Conservation (phyloP, 64 coral and sea anemone species). For the Actinia equina region DNA sequence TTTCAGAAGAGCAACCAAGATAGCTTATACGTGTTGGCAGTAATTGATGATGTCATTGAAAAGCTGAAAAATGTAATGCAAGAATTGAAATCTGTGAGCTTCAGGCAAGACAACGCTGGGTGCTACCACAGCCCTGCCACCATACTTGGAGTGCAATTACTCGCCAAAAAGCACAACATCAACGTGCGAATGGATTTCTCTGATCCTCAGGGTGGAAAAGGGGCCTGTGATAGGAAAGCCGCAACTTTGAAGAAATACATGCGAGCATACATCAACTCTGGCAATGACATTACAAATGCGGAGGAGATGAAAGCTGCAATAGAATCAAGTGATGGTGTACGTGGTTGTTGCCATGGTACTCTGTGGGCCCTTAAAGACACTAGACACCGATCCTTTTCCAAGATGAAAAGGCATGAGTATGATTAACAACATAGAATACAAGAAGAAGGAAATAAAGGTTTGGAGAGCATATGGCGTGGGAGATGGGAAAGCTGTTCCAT, state of each 20-base stretch:
- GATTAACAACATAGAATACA: too few relatives aligned
- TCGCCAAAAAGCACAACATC: not conserved
- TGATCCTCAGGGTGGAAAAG: not conserved
- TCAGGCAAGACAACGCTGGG: not conserved
- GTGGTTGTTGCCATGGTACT: not conserved
- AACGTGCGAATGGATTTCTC: not conserved
- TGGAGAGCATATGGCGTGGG: too few relatives aligned
- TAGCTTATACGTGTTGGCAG: not conserved
- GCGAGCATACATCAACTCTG: not conserved
- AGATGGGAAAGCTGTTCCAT: too few relatives aligned
- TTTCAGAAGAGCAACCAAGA: conserved; percentile 8
- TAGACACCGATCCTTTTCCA: not conserved
- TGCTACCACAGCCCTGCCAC: not conserved
- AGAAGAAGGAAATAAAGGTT: too few relatives aligned
- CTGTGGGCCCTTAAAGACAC: not conserved
- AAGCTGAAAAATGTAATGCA: not conserved
- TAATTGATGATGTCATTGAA: not conserved
- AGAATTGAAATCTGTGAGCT: not conserved
- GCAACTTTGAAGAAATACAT: not conserved
- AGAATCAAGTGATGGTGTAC: not conserved
- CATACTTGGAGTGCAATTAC: not conserved
- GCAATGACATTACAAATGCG: not conserved
- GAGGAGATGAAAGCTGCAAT: not conserved
- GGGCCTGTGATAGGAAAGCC: not conserved
- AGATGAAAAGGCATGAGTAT: not conserved